These are phyloP conservation scores for Agonopterix heracliana DNA, from an alignment of 2,888 invertebrate species.

Conservation along the genomic window DNA sequence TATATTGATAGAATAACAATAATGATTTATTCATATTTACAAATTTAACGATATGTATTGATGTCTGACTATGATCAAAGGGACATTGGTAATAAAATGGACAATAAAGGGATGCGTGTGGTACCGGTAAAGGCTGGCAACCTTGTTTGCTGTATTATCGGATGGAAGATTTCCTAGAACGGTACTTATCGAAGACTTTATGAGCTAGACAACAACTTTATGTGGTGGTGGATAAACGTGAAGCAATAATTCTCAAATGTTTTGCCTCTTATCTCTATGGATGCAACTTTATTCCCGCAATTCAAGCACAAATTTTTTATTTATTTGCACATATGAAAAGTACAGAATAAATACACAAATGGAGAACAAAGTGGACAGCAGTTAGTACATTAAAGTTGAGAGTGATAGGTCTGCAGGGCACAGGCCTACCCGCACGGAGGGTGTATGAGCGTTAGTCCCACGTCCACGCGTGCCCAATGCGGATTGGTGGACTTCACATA, in stretches of 20 bases:
- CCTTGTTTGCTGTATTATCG: slow-evolving; percentile 26
- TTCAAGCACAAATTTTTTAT: too few species aligned
- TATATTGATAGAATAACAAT: slow-evolving; percentile 14
- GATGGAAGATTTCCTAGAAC: slow-evolving; percentile 30
- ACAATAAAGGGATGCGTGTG: slow-evolving; percentile 38
- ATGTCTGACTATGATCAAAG: slow-evolving; percentile 35
- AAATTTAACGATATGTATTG: slow-evolving; percentile 42
- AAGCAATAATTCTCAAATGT: background rate
- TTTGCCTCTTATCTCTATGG: too few species aligned
- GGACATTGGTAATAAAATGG: slow-evolving; percentile 39
- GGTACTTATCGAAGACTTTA: slow-evolving; percentile 23
- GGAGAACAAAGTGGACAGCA: too few species aligned
- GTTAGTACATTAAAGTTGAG: too few species aligned
- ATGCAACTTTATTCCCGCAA: too few species aligned
- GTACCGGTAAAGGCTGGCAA: slow-evolving; percentile 19
- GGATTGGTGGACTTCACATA: too few species aligned
- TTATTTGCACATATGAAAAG: too few species aligned
- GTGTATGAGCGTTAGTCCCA: too few species aligned
- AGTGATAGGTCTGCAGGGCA: too few species aligned
- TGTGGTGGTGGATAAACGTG: background rate
- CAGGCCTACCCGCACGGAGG: too few species aligned
- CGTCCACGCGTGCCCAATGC: too few species aligned
- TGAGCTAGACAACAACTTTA: slow-evolving; percentile 6
- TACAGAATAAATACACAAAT: too few species aligned
- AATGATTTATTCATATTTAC: slow-evolving; percentile 34